Base-by-base conservation (phyloP, 2,113 vertebrate species). In the Calidris pugnax region DNA sequence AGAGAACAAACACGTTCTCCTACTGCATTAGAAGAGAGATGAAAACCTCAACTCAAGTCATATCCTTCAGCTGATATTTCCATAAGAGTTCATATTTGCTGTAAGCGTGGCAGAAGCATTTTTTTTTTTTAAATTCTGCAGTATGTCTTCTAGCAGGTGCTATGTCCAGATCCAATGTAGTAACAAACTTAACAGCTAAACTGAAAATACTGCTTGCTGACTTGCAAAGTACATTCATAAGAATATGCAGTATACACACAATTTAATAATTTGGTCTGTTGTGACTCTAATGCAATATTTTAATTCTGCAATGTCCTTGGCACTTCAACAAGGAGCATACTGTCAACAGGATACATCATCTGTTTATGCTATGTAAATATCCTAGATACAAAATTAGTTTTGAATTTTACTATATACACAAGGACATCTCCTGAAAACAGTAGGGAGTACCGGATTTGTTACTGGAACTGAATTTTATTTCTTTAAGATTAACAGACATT, bases 141-240 rank as follows among this genome's bases (percentile, higher is more conserved):
- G 27, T 16, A 66, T 35, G 76, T 87, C 64, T 90, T 87, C 20
- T 71, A 94, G 48, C 6, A 73, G 59, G 89, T 79, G 53, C 77
- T 47, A 68, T 28, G 41, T 87, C 79, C 63, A 94, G 19, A 73
- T 18, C 53, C 77, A 87, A 4, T 14, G 10, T 19, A 90, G 80
- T 80, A 95, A 86, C 16, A 89, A 26, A 66, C 69, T 90, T 66
- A 66, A 57, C 69, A 96, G 64, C 27, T 82, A 92, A 95, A 75
- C 73, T 66, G 48, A 95, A 89, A 91, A 87, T 50, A 20, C 69
- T 81, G 94, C 80, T 95, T 87, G 51, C 90, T 90, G 88, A 93
- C 78, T 90, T 77, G 71, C 84, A 94, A 91, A 94, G 83, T 75
- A 78, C 71, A 84, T 73, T 93, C 66, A 6, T 68, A 92, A 87